These are phyloP conservation scores for Umimayanthus chanpuru DNA, from an alignment of 92 coral and sea anemone species.

Conservation along the genomic window DNA sequence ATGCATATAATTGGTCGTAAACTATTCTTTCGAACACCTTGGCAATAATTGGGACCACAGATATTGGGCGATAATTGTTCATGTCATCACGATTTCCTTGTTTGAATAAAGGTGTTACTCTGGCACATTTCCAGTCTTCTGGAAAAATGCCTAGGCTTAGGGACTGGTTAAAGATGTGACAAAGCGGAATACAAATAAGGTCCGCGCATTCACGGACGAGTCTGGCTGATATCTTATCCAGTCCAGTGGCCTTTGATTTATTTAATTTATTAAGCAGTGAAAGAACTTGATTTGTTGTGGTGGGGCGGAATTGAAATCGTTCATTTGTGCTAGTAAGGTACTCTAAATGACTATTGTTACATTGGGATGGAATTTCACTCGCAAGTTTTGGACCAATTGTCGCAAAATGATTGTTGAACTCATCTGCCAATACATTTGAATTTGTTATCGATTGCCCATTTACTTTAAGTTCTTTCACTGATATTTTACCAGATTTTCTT, in stretches of 20 bases:
- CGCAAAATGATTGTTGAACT: constrained; percentile 35
- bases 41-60: background rate
- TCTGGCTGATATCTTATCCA: constrained; percentile 47
- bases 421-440: constrained; percentile 47
- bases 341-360: constrained; percentile 15
- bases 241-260: constrained; percentile 54
- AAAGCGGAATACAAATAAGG: constrained; percentile 36
- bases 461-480: constrained; percentile 49
- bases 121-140: constrained; percentile 34
- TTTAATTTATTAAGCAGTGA: constrained; percentile 48
- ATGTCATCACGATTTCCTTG: constrained; percentile 25
- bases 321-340: constrained; percentile 32
- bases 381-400: constrained; percentile 44
- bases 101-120: constrained; percentile 39
- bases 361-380: constrained; percentile 38
- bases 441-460: constrained; percentile 47
- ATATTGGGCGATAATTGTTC: constrained; percentile 11
- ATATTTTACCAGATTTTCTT: constrained; percentile 48
- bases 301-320: constrained; percentile 38
- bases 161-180: constrained; percentile 47
- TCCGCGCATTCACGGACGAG: constrained; percentile 43
- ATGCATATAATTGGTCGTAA: background rate
- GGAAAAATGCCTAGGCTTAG: constrained; percentile 56
- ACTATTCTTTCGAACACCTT: background rate
- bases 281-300: constrained; percentile 49